phyloP scores from a whole-genome alignment of 2,797 vertebrate species.

The Oreonectes daqikongensis region DNA sequence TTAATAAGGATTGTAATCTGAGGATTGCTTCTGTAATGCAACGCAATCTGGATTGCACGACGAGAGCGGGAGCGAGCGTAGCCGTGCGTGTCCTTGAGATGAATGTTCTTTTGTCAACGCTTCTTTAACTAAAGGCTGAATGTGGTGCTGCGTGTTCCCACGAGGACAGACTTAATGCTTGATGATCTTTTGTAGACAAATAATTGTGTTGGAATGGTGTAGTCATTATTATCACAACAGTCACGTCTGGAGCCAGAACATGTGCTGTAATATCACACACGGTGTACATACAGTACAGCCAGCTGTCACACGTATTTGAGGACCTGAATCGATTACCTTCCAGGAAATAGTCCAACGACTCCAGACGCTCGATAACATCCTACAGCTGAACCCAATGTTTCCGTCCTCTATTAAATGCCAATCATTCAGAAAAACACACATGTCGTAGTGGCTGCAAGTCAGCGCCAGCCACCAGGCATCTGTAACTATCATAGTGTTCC shows the following conservation, averaged over 20 bases:
- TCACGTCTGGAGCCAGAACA: slow-evolving; percentile 41
- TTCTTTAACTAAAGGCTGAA: slow-evolving; percentile 53
- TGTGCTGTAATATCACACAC: background rate
- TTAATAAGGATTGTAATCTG: slow-evolving; percentile 65
- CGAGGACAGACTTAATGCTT: slow-evolving; percentile 36
- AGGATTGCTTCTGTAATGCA: slow-evolving; percentile 61
- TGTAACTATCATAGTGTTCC: slow-evolving; percentile 2
- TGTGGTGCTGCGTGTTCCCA: slow-evolving; percentile 28
- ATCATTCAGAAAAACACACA: slow-evolving; percentile 41
- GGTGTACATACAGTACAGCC: background rate
- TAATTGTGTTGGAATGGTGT: slow-evolving; percentile 52
- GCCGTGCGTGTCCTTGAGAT: slow-evolving; percentile 48
- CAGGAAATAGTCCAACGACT: slow-evolving; percentile 37
- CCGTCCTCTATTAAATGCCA: slow-evolving; percentile 49
- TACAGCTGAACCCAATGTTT: slow-evolving; percentile 37
- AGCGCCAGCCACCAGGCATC: slow-evolving; percentile 4
- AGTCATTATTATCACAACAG: slow-evolving; percentile 72
- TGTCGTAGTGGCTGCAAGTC: background rate
- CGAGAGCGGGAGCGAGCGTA: slow-evolving; percentile 26
- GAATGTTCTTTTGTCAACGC: slow-evolving; percentile 47
- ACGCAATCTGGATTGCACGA: slow-evolving; percentile 51
- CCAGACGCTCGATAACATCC: slow-evolving; percentile 52
- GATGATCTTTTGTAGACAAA: slow-evolving; percentile 40
- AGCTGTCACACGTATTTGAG: slow-evolving; percentile 61
- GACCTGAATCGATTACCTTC: slow-evolving; percentile 59